phyloP scores from a whole-genome alignment of 2,797 vertebrate genomes.

The Moxostoma hubbsi region DNA sequence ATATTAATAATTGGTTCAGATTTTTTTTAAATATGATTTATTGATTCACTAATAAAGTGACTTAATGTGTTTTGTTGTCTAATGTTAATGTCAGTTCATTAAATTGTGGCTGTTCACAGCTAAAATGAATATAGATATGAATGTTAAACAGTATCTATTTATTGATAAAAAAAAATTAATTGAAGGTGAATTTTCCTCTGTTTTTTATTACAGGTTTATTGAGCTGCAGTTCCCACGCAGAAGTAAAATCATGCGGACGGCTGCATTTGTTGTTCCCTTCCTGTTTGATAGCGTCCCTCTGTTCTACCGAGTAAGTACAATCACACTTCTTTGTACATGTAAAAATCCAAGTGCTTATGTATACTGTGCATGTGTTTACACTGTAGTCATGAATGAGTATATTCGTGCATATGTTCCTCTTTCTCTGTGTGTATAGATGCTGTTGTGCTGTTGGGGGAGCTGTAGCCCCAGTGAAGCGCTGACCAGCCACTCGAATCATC shows the following conservation, averaged over 20 bases:
- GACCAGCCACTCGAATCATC: constrained; percentile 82
- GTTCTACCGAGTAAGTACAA: constrained; percentile 78
- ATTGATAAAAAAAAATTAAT: neutral
- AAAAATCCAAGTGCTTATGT: neutral
- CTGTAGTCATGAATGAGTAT: neutral
- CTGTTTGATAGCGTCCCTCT: constrained; percentile 84
- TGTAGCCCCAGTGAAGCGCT: constrained; percentile 74
- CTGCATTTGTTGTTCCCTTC: constrained; percentile 83
- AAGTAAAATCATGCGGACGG: constrained; percentile 81
- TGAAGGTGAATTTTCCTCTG: neutral
- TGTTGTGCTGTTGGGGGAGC: constrained; percentile 76
- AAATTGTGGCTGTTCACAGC: too few species aligned
- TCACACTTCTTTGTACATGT: neutral
- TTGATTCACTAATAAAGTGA: too few species aligned
- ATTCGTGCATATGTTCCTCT: neutral
- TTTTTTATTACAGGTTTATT: constrained; percentile 76
- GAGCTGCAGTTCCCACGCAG: constrained; percentile 82
- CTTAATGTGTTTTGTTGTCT: neutral
- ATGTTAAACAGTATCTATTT: neutral
- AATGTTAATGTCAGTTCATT: neutral
- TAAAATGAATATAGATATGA: too few species aligned
- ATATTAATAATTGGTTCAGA: too few species aligned
- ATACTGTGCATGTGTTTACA: neutral
- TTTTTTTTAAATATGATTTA: too few species aligned
- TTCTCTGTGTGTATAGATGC: constrained; percentile 70